Conservation (phyloP, 2,113 vertebrate genomes). For the Tragelaphus imberbis region DNA sequence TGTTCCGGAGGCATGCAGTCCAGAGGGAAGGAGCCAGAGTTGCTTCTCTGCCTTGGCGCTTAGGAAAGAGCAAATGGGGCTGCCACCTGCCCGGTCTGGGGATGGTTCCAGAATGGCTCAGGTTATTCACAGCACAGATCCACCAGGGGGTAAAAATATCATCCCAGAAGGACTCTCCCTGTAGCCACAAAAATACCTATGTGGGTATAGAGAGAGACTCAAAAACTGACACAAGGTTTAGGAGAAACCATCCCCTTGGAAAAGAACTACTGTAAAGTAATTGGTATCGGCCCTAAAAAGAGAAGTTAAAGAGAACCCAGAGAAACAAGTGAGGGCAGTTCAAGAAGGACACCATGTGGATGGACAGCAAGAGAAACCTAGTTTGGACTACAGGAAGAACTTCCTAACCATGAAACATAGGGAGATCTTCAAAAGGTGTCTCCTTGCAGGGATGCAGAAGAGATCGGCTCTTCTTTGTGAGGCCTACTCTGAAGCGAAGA, state of each 20-base stretch:
- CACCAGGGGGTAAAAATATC: slow-evolving; percentile 75
- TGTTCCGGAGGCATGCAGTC: slow-evolving; percentile 75
- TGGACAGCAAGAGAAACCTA: not conserved
- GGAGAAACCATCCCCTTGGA: slow-evolving; percentile 35
- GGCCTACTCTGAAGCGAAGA: not conserved
- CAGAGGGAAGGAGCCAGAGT: slow-evolving; percentile 74
- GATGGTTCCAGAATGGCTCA: slow-evolving; percentile 75
- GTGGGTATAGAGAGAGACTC: slow-evolving; percentile 56
- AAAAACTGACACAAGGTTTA: slow-evolving; percentile 67
- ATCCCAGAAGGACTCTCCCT: slow-evolving; percentile 72
- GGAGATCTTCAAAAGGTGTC: not conserved
- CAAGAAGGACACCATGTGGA: not conserved
- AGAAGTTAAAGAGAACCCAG: not conserved
- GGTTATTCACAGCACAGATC: slow-evolving; percentile 78
- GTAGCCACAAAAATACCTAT: slow-evolving; percentile 76
- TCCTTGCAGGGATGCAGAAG: not conserved
- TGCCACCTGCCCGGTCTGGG: slow-evolving; percentile 77
- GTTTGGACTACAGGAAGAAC: not conserved
- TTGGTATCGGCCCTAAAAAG: slow-evolving; percentile 25
- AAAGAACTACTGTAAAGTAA: slow-evolving; percentile 43
- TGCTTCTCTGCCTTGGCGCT: slow-evolving; percentile 76
- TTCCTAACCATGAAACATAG: not conserved
- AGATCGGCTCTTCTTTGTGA: not conserved
- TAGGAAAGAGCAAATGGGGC: slow-evolving; percentile 76
- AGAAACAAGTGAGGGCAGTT: slow-evolving; percentile 10